Percentiles rank a stretch among this genome's conserved stretches.
Evolutionary conservation across 2,888 invertebrate genomes (phyloP).

Genomic region (Megamerina dolium): DNA sequence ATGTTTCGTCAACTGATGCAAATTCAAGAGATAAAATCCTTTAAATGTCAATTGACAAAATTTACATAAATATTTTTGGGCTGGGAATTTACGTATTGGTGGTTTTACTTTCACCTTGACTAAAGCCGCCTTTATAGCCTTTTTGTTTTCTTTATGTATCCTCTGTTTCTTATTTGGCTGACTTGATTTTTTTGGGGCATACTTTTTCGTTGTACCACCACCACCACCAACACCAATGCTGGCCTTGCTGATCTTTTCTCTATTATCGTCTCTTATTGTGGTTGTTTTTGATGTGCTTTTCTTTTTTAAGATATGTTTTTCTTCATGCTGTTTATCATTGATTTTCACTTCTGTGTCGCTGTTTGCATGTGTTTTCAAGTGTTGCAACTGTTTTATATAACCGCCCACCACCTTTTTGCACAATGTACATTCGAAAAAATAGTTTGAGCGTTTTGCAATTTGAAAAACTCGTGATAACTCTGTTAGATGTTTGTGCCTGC

Average conservation of each 20-base stretch:
- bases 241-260: too few relatives aligned
- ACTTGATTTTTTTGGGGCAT: background rate
- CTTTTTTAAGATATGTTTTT: background rate
- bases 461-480: constrained; percentile 5
- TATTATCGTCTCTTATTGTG: background rate
- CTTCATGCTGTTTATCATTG: too few relatives aligned
- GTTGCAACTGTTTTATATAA: constrained; percentile 23
- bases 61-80: constrained; percentile 22
- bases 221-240: too few relatives aligned
- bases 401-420: constrained; percentile 21
- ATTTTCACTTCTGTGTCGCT: too few relatives aligned
- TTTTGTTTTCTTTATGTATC: constrained; percentile 5
- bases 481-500: too few relatives aligned
- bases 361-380: constrained; percentile 20
- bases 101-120: constrained; percentile 18
- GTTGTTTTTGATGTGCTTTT: background rate
- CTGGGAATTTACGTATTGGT: constrained; percentile 18
- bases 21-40: constrained; percentile 21
- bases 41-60: constrained; percentile 19
- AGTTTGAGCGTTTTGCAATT: constrained; percentile 14
- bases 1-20: constrained; percentile 19
- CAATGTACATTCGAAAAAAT: constrained; percentile 23
- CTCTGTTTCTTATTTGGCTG: constrained; percentile 7
- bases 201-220: too few relatives aligned
- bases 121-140: constrained; percentile 2